Evolutionary conservation across 2,113 vertebrate species (phyloP), one percentile per base, ranked within the genome.

Genomic region (Crotalus tigris): DNA sequence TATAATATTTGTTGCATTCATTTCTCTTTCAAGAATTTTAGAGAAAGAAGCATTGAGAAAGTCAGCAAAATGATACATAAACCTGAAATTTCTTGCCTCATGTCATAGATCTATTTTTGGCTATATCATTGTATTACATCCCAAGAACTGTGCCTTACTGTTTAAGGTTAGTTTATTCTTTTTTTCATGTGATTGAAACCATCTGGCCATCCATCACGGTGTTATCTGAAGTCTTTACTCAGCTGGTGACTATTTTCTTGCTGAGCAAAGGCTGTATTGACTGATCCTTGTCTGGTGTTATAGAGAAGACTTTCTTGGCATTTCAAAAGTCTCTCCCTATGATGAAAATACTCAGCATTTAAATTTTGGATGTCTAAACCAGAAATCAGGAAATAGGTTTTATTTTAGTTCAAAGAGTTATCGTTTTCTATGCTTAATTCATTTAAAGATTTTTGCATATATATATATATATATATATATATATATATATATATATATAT

Each of bases 201-300:
- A 94, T 69, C 75, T 94, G 93, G 46, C 39, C 92, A 95, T 96
- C 93, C 94, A 96, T 97, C 96, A 95, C 91, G 90, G 59, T 95
- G 94, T 95, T 94, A 96, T 86, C 54, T 85, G 13, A 94, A 93
- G 90, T 58, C 94, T 96, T 96, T 95, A 94, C 90, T 97, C 95
- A 95, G 92, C 91, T 96, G 94, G 91, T 95, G 94, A 90, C 92
- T 94, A 91, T 96, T 96, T 96, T 93, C 95, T 95, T 94, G 61
- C 88, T 75, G 93, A 95, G 88, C 91, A 55, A 86, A 95, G 53
- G 57, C 57, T 64, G 87, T 88, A 88, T 49, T 94, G 92, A 94
- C 87, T 54, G 10, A 0, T 92, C 95, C 92, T 94, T 91, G 87
- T 92, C 94, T 61, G 24, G 55, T 94, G 49, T 96, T 95, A 4